Evolutionary conservation across 2,113 vertebrate genomes (phyloP), one percentile per base, ranked within the genome.

Genomic region (Equus quagga): DNA sequence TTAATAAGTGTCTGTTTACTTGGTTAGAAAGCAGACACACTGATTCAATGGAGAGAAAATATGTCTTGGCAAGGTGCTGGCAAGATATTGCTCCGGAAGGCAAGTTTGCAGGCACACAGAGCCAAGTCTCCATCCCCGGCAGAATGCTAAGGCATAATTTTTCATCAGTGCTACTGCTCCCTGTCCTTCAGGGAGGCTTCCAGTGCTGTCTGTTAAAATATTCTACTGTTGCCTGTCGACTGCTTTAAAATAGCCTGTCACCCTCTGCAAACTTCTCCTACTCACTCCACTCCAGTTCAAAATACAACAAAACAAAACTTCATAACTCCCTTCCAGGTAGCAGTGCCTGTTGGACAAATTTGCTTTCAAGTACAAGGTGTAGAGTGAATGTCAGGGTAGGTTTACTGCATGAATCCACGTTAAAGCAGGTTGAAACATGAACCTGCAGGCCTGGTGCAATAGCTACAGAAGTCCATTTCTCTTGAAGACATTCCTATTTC

Each of bases 61-160:
- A 18, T 6, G 75, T 17, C 33, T n/a, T 17, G 18, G 15, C 2
- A 10, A 23, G 10, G 1, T 15, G 6, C 41, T 5, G 0, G 21
- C 21, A 54, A 33, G 17, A 3, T 36, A 33, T 33, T 10, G n/a
- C 2, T 75, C 10, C 62, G 51, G 64, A 58, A 65, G 60, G 62
- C 12, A 2, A 8, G 33, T 56, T 9, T 64, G 10, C 14, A 18
- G 10, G 5, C 36, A 26, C 0, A 14, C 12, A 19, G 33, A 19
- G 21, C 18, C 11, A 2, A 75, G 67, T 28, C 15, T 11, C 3
- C 0, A 1, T 2, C 36, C 33, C 0, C 0, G 49, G 46, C 7
- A 65, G 62, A 24, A 7, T 3, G 23, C 0, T 1, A 19, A 62
- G 41, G 26, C 0, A 4, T 1, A 0, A 0, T 7, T 26, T 62